Percentiles rank a stretch among this genome's conserved stretches.
Conservation (phyloP, 2,113 vertebrate species). For the Anas platyrhynchos region DNA sequence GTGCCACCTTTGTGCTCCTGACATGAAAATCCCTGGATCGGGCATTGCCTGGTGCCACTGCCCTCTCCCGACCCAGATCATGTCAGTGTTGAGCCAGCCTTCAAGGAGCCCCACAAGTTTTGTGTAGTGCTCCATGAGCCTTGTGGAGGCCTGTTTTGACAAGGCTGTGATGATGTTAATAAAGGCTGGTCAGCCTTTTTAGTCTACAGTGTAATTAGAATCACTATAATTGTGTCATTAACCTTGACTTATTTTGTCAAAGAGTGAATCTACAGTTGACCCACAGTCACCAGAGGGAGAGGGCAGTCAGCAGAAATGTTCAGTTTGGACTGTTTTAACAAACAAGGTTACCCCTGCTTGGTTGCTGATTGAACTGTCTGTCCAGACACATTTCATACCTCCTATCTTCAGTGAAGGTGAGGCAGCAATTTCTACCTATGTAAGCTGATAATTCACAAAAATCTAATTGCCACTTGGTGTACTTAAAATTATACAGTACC, state of each 20-base stretch:
- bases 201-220: not conserved
- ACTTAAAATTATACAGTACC: not conserved
- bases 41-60: rapidly evolving
- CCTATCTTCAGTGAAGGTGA: not conserved
- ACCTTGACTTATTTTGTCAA: not conserved
- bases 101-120: not conserved
- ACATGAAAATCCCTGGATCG: rapidly evolving
- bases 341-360: not conserved
- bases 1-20: not conserved
- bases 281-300: not conserved
- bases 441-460: not conserved
- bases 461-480: not conserved
- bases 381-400: not conserved
- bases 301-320: not conserved
- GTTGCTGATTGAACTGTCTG: not conserved
- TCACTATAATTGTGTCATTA: not conserved
- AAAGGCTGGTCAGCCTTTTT: not conserved
- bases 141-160: not conserved
- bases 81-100: not conserved
- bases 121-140: not conserved
- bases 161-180: not conserved
- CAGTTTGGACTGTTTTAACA: not conserved
- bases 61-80: rapidly evolving
- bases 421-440: not conserved
- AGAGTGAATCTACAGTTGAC: not conserved